Base-by-base conservation (phyloP, 2,113 vertebrate genomes). In the Centropus unirufus region DNA sequence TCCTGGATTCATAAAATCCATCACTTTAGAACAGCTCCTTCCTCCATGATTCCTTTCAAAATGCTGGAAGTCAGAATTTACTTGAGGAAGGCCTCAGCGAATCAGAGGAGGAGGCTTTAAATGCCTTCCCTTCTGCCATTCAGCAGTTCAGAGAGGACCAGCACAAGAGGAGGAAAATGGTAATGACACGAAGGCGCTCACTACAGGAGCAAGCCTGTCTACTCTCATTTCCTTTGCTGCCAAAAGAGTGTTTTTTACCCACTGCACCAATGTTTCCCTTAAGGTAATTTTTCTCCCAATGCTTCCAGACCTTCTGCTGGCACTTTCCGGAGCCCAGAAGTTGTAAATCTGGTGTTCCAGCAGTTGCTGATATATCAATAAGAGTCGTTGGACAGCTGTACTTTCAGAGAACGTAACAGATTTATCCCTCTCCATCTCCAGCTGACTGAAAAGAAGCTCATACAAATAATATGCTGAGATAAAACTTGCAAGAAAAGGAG, bases 311-410 rank as follows among this genome's bases (percentile, higher is more conserved):
- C 80, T 96, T 93, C 90, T 94, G 93, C 90, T 94, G 93, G 83
- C 90, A 83, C 92, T 73, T 96, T 75, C 64, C 88, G 72, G 40
- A 90, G 86, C 90, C 85, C 92, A 93, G 66, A 87, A 95, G 22
- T 54, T 15, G 5, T 92, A 93, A 95, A 96, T 93, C 92, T 96
- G 95, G 83, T 23, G 30, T 51, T 93, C 88, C 90, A 95, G 94
- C 95, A 92, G 93, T 23, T 93, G 92, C 92, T 92, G 93, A 93
- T 94, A 46, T 84, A 96, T 96, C 96, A 95, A 51, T 94, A 93
- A 32, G 85, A 87, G 80, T 11, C 7, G 9, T 17, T 49, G 94
- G 93, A 83, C 36, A 22, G 90, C 86, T 94, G 90, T 63, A 87
- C 73, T 76, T 89, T 52, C 58, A 78, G 86, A 61, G 66, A 63